Evolutionary conservation across 2,888 invertebrate species (phyloP), one percentile per base, ranked within the genome.

Genomic region (Drosophila meridionalis): DNA sequence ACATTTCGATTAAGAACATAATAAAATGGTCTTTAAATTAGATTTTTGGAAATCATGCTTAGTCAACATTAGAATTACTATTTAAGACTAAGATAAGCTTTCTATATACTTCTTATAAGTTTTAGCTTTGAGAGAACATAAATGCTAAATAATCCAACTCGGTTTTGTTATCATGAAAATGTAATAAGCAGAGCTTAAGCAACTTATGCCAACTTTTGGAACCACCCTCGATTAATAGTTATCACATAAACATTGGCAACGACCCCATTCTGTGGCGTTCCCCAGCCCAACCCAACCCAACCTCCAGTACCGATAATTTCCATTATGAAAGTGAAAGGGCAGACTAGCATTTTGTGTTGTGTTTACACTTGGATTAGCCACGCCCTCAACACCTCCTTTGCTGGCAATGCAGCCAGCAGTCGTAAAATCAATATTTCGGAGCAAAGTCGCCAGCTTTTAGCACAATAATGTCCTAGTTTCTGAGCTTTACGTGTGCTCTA

Each of bases 341-440:
- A 62, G 52, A 62, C 56, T 48, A 36, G 52, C 38, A 34, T 36
- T 38, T 55, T 48, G 62, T 42, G 66, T 56, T 50, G 58, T 76
- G 52, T 70, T 76, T 76, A 67, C 60, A 55, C 47, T 61, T 62
- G 53, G 45, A 38, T 30, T 7, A 43, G 52, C 50, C 69, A 48
- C 61, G 30, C 36, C 55, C 38, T 26, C 47, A 11, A 4, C 40
- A 6, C 42, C 26, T 30, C 28, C 14, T 12, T 3, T 12, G 1
- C 32, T 6, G 3, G 26, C 20, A n/a, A 5, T 20, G 6, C 28
- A 32, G 38, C 57, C 32, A 26, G 12, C 43, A 43, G 43, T 72
- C 58, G 48, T 40, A 78, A 78, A 83, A 83, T 83, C 82, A 73
- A 83, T 83, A 87, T 57, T 48, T 63, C 50, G 69, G 55, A 66